Base-by-base conservation (phyloP, 2,888 invertebrate genomes). In the Troides helena region DNA sequence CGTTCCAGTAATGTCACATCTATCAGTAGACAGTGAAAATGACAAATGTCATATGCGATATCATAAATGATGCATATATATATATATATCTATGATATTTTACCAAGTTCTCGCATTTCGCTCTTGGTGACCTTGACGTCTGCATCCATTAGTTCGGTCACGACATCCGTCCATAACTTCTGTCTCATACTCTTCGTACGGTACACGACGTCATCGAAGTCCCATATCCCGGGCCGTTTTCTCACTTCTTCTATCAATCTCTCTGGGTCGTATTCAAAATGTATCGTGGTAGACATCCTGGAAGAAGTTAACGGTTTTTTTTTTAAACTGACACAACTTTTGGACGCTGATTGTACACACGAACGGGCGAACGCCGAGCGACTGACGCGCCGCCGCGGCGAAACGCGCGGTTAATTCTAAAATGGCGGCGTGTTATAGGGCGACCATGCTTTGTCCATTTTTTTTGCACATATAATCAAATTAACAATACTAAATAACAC, bases 181-280 rank as follows among this genome's bases (percentile, higher is more conserved):
- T 82, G 80, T 64, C 89, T 79, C 68, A 80, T 76, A 39, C 81
- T 80, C 77, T 85, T 90, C 5, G 82, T 80, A 30, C 88, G 85
- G 73, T 91, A 90, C 14, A 88, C 87, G 3, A 80, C 70, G 71
- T 88, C 81, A 6, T 87, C 86, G 72, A 80, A 83, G 76, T 92
- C 86, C 92, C 92, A 92, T 76, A 92, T 83, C 0, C 89, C 91
- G 0, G 89, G 91, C 0, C 92, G 86, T 73, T 87, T 91, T 71
- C 79, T 85, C 46, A 92, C 86, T 75, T 89, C 91, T 50, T 87
- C 84, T 65, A 92, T 92, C 4, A 92, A 81, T 18, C 81, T 78
- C 72, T 91, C 91, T 0, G 92, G 91, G 66, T 92, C 92, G 75
- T 90, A 92, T 84, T 92, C 92, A 71, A 90, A 90, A 75, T 90